Conservation (phyloP, 2,888 invertebrate species). For the Taphrorychus bicolor region DNA sequence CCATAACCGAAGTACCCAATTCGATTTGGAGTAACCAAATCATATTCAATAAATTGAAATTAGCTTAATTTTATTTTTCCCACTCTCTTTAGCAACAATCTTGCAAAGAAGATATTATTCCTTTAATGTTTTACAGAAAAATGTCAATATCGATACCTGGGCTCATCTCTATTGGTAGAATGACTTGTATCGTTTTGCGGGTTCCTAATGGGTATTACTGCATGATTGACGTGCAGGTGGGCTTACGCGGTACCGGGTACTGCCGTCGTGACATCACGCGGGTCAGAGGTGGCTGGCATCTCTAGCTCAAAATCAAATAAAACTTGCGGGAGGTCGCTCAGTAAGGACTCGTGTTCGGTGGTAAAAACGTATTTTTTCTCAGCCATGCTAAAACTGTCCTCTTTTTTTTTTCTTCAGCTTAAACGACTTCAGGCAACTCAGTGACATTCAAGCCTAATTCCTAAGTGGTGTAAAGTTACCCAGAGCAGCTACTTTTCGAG, state of each 20-base stretch:
- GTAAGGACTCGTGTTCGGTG: background rate
- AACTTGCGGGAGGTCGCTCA: constrained; percentile 16
- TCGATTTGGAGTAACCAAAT: too few species aligned
- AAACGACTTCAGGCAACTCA: background rate
- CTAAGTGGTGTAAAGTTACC: constrained; percentile 21
- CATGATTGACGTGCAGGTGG: constrained; percentile 40
- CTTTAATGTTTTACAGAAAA: too few species aligned
- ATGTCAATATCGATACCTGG: background rate
- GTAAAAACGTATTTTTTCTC: background rate
- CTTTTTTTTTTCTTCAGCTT: too few species aligned
- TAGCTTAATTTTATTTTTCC: too few species aligned
- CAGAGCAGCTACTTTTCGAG: constrained; percentile 11
- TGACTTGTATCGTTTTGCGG: constrained; percentile 21
- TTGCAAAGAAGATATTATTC: too few species aligned
- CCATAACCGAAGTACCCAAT: too few species aligned
- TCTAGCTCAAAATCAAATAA: constrained; percentile 30
- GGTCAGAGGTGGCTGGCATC: constrained; percentile 32
- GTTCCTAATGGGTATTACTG: constrained; percentile 38
- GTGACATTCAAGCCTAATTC: constrained; percentile 30
- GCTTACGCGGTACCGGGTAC: constrained; percentile 25
- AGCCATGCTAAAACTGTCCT: constrained; percentile 6
- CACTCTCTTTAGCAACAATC: too few species aligned
- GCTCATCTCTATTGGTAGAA: constrained; percentile 18
- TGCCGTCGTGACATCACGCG: constrained; percentile 34
- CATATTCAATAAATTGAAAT: too few species aligned